Evolutionary conservation across 1,140 invertebrate genomes (phyloP).

Genomic region (Sarcophaga peregrina): DNA sequence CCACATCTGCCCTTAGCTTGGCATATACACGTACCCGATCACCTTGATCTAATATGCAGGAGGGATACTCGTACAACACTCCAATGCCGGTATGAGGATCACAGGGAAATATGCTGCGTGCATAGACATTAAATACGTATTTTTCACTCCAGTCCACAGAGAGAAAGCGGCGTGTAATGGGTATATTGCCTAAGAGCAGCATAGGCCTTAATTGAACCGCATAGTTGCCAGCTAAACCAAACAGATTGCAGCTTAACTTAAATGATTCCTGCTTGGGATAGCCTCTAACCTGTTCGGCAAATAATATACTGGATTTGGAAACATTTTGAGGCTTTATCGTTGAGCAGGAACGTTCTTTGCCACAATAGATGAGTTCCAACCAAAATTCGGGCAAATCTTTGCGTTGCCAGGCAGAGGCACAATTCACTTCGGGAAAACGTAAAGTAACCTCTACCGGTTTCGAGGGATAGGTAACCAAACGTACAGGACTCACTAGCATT

Average conservation of each 20-base stretch:
- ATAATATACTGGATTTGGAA: slow-evolving; percentile 69
- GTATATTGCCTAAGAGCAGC: slow-evolving; percentile 69
- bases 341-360: slow-evolving; percentile 69
- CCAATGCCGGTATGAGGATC: slow-evolving; percentile 75
- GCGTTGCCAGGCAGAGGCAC: slow-evolving; percentile 67
- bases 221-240: slow-evolving; percentile 82
- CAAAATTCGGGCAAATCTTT: slow-evolving; percentile 75
- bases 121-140: slow-evolving; percentile 84
- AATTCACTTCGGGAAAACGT: slow-evolving; percentile 77
- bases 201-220: slow-evolving; percentile 74
- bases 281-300: slow-evolving; percentile 76
- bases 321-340: slow-evolving; percentile 48
- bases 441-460: slow-evolving; percentile 76
- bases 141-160: slow-evolving; percentile 84
- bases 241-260: slow-evolving; percentile 78
- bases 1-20: slow-evolving; percentile 74
- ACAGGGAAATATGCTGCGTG: slow-evolving; percentile 82
- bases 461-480: slow-evolving; percentile 82
- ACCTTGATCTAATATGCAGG: slow-evolving; percentile 77
- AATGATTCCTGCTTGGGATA: slow-evolving; percentile 75
- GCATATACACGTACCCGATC: slow-evolving; percentile 82
- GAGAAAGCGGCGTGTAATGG: slow-evolving; percentile 71
- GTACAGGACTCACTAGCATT: slow-evolving; percentile 76
- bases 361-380: slow-evolving; percentile 82
- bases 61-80: slow-evolving; percentile 84